phyloP scores from a whole-genome alignment of 2,113 vertebrate species.

The Rhinolophus ferrumequinum region DNA sequence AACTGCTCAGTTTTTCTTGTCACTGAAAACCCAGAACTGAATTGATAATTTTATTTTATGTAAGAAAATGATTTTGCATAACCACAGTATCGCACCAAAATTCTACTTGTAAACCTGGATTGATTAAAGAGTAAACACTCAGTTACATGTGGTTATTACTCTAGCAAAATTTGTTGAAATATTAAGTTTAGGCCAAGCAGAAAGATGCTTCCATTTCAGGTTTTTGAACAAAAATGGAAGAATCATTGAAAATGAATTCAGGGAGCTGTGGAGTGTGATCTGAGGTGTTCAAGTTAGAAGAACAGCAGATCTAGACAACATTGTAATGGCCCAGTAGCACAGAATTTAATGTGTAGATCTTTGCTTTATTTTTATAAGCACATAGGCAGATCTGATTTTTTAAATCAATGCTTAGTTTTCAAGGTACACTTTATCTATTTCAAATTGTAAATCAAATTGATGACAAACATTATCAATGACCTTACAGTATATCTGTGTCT shows the following conservation, averaged over 20 bases:
- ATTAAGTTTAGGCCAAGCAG: constrained; percentile 39
- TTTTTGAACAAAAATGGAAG: constrained; percentile 51
- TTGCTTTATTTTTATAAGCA: constrained; percentile 24
- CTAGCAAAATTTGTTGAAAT: constrained; percentile 53
- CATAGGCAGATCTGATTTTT: not conserved
- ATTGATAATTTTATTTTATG: not conserved
- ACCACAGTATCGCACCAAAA: not conserved
- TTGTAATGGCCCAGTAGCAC: not conserved
- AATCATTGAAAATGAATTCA: constrained; percentile 53
- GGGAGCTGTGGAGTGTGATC: not conserved
- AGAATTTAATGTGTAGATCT: not conserved
- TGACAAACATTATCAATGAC: constrained; percentile 64
- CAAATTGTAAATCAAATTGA: constrained; percentile 61
- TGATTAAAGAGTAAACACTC: not conserved
- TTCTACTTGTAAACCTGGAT: not conserved
- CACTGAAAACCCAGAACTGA: not conserved
- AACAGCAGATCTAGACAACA: not conserved
- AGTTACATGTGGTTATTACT: not conserved
- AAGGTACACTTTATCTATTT: constrained; percentile 19
- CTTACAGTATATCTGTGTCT: constrained; percentile 61
- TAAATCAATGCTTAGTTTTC: constrained; percentile 39
- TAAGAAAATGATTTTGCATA: not conserved
- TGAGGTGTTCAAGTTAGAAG: not conserved
- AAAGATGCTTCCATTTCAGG: not conserved
- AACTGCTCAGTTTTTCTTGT: not conserved